Conservation (phyloP, 2,113 vertebrate species). For the Drymodes brunneopygia region DNA sequence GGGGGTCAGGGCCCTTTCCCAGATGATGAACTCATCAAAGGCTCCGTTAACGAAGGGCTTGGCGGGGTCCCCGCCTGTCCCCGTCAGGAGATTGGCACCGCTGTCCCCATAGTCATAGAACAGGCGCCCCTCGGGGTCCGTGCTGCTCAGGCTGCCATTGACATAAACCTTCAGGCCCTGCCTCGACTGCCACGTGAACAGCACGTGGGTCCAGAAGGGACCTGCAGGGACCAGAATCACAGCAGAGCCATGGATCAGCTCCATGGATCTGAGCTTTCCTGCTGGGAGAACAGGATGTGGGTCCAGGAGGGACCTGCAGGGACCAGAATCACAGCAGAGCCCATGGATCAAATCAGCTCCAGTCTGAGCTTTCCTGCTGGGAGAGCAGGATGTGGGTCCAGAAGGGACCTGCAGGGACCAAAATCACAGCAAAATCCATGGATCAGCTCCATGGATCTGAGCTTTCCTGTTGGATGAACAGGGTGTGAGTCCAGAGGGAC, state of each 20-base stretch:
- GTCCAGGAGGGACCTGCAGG: no score
- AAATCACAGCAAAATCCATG: no score
- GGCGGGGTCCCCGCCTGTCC: conserved; percentile 55
- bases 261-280: no score
- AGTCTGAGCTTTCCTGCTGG: no score
- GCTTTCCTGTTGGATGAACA: no score
- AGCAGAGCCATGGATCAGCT: neutral
- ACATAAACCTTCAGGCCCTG: conserved; percentile 90
- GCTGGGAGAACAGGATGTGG: no score
- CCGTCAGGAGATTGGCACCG: conserved; percentile 72
- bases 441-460: no score
- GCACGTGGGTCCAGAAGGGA: conserved; percentile 89
- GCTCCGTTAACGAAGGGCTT: conserved; percentile 74
- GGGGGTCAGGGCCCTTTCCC: conserved; percentile 86
- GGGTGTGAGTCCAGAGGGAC: no score
- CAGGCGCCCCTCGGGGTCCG: conserved; percentile 71
- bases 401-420: no score
- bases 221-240: conserved; percentile 65
- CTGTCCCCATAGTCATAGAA: conserved; percentile 78
- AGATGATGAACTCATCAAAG: conserved; percentile 95
- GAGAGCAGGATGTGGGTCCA: no score
- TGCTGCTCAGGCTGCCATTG: conserved; percentile 82
- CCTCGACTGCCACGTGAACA: conserved; percentile 87
- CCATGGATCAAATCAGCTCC: no score
- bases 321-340: no score